These are phyloP conservation scores for Tetragnatha montana DNA, from an alignment of 2,888 invertebrate species.

Conservation along the genomic window DNA sequence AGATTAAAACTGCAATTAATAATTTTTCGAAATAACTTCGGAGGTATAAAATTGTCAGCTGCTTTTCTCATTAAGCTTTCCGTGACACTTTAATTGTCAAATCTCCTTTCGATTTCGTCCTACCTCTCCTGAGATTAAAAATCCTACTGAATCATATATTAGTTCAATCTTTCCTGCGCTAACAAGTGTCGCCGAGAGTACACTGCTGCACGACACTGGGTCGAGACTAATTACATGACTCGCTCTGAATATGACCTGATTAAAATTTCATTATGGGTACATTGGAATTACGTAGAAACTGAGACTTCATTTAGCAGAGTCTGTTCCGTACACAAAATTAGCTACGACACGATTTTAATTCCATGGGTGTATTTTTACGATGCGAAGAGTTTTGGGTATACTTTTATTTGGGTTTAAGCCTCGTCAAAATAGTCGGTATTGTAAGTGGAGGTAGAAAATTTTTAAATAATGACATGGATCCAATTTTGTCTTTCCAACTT, in stretches of 20 bases:
- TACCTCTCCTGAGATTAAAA: neutral
- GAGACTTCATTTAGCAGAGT: neutral
- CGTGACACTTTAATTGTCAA: neutral
- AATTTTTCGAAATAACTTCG: too few relatives aligned
- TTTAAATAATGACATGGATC: too few relatives aligned
- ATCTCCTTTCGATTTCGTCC: neutral
- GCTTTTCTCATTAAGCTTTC: neutral
- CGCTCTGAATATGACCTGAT: neutral
- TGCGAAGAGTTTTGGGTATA: too few relatives aligned
- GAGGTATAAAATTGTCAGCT: neutral
- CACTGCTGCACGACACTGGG: neutral
- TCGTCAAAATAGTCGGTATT: too few relatives aligned
- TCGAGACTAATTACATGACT: neutral
- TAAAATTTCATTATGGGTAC: neutral
- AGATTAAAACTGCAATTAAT: too few relatives aligned
- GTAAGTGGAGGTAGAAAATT: too few relatives aligned
- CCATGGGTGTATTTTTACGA: too few relatives aligned
- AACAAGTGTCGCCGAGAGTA: neutral
- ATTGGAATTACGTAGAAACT: neutral
- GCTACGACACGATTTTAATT: neutral
- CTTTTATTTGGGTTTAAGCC: too few relatives aligned
- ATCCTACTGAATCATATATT: neutral
- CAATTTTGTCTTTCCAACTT: too few relatives aligned
- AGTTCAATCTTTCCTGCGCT: neutral
- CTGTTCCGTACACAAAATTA: neutral